phyloP scores from a whole-genome alignment of 2,888 invertebrate genomes.

The Drosophila gaucha region DNA sequence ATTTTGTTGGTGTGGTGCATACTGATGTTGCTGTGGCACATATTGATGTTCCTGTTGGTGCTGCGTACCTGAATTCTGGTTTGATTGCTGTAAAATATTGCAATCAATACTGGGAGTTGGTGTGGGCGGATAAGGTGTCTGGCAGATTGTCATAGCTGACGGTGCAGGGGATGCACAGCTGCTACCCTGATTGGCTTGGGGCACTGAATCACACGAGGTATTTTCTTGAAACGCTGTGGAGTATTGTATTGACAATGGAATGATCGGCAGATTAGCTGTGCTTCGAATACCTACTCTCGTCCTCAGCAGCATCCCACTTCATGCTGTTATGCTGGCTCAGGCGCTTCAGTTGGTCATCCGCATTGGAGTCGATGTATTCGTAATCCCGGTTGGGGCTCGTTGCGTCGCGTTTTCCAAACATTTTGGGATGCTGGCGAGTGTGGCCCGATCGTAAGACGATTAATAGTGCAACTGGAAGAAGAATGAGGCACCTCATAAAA shows the following conservation, averaged over 20 bases:
- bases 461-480: conserved; percentile 41
- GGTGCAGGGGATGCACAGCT: not conserved
- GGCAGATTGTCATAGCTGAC: conserved; percentile 10
- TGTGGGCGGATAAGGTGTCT: not conserved
- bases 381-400: conserved; percentile 1
- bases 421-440: conserved; percentile 31
- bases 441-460: conserved; percentile 24
- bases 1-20: not conserved
- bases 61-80: conserved; percentile 10
- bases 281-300: conserved; percentile 11
- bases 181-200: not conserved
- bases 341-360: conserved; percentile 12
- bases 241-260: not conserved
- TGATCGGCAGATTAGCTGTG: not conserved
- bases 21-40: not conserved
- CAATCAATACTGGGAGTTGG: conserved; percentile 1
- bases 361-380: conserved; percentile 3
- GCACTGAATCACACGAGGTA: conserved; percentile 3
- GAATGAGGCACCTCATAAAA: too few species aligned
- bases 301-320: not conserved
- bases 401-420: conserved; percentile 14
- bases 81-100: conserved; percentile 4
- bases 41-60: conserved; percentile 7
- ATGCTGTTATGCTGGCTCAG: conserved; percentile 8
- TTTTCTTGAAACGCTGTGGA: conserved; percentile 8